Conservation (phyloP, 2,797 vertebrate genomes). For the Buceros bicornis region DNA sequence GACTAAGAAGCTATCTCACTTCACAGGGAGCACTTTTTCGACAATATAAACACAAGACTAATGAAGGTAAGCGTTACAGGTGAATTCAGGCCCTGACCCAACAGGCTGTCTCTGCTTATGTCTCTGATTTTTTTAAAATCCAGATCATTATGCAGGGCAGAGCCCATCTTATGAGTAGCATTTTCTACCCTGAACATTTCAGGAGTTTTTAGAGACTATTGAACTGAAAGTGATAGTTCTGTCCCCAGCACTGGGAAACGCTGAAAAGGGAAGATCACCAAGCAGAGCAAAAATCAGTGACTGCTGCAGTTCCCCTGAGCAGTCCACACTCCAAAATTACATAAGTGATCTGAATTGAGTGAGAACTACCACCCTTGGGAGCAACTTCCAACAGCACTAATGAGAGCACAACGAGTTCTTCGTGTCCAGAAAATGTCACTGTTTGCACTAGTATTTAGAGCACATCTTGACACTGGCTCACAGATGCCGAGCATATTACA, state of each 20-base stretch:
- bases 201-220: not conserved
- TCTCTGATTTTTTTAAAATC: not conserved
- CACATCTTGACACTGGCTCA: conserved; percentile 44
- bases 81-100: not conserved
- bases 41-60: not conserved
- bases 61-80: not conserved
- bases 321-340: conserved; percentile 31
- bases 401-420: conserved; percentile 40
- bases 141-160: conserved; percentile 26
- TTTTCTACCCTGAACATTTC: not conserved
- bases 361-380: conserved; percentile 37
- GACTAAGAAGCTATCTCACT: not conserved
- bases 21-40: not conserved
- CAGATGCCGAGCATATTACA: not conserved
- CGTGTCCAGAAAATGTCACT: conserved; percentile 27
- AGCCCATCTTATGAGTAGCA: not conserved
- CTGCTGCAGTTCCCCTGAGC: not conserved
- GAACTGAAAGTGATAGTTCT: not conserved
- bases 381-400: conserved; percentile 13
- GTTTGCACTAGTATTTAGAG: not conserved
- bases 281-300: not conserved
- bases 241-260: not conserved
- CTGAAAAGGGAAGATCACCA: conserved; percentile 15
- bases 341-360: conserved; percentile 30
- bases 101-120: not conserved